phyloP scores from a whole-genome alignment of 2,113 vertebrate genomes.

The Pseudorectes ferrugineus region DNA sequence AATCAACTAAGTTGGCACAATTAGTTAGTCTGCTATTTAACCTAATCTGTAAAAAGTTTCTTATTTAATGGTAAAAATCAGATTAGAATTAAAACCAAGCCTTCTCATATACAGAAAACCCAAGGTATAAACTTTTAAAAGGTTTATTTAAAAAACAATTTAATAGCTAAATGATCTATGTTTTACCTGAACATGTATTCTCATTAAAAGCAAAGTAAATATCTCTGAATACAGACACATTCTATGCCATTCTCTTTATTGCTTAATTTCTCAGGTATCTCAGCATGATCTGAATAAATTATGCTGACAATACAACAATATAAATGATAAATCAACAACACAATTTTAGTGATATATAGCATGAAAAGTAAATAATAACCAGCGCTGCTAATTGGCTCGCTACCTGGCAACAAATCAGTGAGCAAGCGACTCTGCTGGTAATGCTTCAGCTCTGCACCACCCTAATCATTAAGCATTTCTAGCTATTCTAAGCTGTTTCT shows the following conservation, averaged over 20 bases:
- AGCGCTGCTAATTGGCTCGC: slow-evolving; percentile 83
- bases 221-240: slow-evolving; percentile 59
- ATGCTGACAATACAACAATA: slow-evolving; percentile 81
- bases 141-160: slow-evolving; percentile 59
- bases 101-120: slow-evolving; percentile 1
- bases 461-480: slow-evolving; percentile 71
- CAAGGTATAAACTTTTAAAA: slow-evolving; percentile 55
- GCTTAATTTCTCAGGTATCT: slow-evolving; percentile 83
- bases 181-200: slow-evolving; percentile 72
- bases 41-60: background rate
- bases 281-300: slow-evolving; percentile 89
- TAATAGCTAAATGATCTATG: slow-evolving; percentile 67
- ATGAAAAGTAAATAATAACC: slow-evolving; percentile 92
- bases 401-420: slow-evolving; percentile 82
- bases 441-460: slow-evolving; percentile 55
- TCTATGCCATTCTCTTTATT: slow-evolving; percentile 73
- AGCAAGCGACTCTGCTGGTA: slow-evolving; percentile 54
- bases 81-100: background rate
- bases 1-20: background rate
- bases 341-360: slow-evolving; percentile 90
- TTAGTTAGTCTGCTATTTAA: background rate
- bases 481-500: slow-evolving; percentile 63
- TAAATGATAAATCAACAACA: slow-evolving; percentile 87
- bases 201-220: slow-evolving; percentile 74
- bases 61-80: background rate